These are phyloP conservation scores for Paraplagusia blochii DNA, from an alignment of 2,113 vertebrate genomes.

Conservation along the genomic window DNA sequence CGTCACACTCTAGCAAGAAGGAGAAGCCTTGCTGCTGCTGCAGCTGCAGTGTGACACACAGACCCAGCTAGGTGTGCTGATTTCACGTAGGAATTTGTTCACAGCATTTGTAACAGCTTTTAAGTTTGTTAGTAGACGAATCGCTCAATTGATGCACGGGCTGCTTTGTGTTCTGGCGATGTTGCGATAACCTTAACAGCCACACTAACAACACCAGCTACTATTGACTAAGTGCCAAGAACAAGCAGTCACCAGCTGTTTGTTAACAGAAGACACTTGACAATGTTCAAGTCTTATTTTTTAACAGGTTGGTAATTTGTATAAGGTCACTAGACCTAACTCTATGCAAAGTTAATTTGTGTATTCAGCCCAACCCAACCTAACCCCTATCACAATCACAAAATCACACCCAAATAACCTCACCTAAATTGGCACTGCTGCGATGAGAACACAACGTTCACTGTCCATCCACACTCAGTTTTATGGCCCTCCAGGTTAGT, in stretches of 20 bases:
- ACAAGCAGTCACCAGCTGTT: too few species aligned
- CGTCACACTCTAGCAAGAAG: constrained; percentile 57
- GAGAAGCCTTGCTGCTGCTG: constrained; percentile 46
- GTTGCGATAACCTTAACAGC: neutral
- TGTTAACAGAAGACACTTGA: too few species aligned
- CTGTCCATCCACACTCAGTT: too few species aligned
- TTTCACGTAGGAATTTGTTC: constrained; percentile 11
- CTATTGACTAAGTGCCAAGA: too few species aligned
- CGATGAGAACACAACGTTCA: too few species aligned
- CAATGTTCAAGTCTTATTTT: neutral
- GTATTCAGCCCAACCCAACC: too few species aligned
- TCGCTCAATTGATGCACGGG: constrained; percentile 19
- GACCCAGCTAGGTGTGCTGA: neutral
- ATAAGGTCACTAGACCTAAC: constrained; percentile 2
- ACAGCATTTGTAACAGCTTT: constrained; percentile 9
- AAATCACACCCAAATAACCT: too few species aligned
- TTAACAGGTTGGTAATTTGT: neutral
- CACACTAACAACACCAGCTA: too few species aligned
- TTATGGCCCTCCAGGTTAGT: too few species aligned
- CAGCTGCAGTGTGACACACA: constrained; percentile 11
- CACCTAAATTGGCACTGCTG: too few species aligned
- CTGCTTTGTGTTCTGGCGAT: neutral
- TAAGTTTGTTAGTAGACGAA: constrained; percentile 9
- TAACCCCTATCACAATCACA: too few species aligned
- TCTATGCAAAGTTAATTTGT: neutral